Conservation (phyloP, 2,113 vertebrate genomes). For the Agapornis roseicollis region DNA sequence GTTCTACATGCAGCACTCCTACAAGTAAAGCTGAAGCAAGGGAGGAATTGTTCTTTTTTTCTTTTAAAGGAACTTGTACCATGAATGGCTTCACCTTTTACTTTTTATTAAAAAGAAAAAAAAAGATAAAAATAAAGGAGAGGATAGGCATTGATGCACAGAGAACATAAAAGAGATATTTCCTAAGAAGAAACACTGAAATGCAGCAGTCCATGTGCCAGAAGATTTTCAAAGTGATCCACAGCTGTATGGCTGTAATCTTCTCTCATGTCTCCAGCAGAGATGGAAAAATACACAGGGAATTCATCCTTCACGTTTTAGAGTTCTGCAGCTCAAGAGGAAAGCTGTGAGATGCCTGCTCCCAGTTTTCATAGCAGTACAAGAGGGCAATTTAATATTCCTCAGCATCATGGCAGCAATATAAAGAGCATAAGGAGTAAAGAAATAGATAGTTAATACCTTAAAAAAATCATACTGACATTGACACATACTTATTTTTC, state of each 20-base stretch:
- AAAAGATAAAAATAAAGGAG: background rate
- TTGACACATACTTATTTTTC: background rate
- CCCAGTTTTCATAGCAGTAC: background rate
- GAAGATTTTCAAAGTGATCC: background rate
- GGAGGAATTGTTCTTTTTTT: background rate
- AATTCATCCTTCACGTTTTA: background rate
- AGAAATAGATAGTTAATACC: background rate
- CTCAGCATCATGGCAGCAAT: background rate
- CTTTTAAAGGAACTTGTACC: background rate
- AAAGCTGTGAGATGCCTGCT: background rate
- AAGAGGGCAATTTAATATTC: background rate
- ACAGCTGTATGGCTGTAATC: background rate
- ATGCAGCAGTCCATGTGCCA: background rate
- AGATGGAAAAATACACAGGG: background rate
- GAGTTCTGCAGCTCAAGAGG: background rate
- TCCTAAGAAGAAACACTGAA: background rate
- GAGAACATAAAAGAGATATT: background rate
- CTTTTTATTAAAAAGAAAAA: background rate
- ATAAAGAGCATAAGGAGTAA: background rate
- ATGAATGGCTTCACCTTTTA: background rate
- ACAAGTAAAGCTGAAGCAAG: background rate
- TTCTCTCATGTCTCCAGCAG: background rate
- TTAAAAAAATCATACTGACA: background rate
- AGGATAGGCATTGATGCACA: background rate
- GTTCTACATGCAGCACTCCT: background rate